Conservation (phyloP, 2,113 vertebrate species). For the Mesoclemmys tuberculata region DNA sequence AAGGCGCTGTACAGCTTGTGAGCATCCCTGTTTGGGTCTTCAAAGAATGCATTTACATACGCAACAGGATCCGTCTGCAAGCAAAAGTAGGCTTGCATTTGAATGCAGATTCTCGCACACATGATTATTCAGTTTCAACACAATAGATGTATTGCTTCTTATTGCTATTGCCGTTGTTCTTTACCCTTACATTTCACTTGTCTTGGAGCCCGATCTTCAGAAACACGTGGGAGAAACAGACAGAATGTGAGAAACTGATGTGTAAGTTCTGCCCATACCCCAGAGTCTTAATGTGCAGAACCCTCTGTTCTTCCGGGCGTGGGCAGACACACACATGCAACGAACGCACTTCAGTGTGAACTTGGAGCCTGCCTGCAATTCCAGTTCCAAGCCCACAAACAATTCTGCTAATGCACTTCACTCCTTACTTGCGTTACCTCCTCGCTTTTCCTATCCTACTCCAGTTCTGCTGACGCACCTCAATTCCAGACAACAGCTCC, state of each 20-base stretch:
- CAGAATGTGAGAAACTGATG: background rate
- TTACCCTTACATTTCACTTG: background rate
- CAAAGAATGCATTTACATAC: background rate
- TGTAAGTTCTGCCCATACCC: background rate
- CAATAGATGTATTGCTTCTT: background rate
- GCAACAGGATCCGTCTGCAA: background rate
- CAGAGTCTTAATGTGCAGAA: background rate
- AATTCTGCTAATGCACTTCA: background rate
- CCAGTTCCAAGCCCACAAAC: background rate
- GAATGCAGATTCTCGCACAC: background rate
- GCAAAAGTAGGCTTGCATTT: background rate
- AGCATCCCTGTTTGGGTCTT: background rate
- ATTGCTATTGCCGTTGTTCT: background rate
- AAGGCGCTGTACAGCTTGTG: background rate
- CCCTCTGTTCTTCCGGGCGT: background rate
- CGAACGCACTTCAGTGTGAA: fast-evolving
- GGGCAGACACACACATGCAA: background rate
- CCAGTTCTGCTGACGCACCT: background rate
- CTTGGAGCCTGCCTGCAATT: background rate
- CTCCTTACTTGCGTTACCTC: background rate
- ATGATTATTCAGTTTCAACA: background rate
- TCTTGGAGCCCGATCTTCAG: background rate
- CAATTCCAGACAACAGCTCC: background rate
- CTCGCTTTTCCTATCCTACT: background rate
- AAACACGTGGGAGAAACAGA: fast-evolving